Conservation (phyloP, 2,113 vertebrate genomes). For the Mixornis gularis region DNA sequence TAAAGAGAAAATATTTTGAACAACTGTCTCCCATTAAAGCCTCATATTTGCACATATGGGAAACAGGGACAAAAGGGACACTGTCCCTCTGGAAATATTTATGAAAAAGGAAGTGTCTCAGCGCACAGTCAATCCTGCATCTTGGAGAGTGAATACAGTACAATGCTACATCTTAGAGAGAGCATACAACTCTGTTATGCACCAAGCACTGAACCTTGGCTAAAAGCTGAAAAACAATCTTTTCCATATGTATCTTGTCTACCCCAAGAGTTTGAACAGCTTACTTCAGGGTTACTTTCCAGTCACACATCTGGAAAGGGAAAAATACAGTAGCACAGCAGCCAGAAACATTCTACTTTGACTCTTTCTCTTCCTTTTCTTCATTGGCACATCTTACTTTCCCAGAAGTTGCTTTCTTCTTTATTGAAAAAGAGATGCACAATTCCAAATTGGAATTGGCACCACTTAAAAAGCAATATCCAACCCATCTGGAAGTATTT, state of each 20-base stretch:
- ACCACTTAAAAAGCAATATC: background rate
- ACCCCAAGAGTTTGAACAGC: background rate
- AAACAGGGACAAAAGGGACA: background rate
- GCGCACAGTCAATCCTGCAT: background rate
- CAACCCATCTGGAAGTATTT: background rate
- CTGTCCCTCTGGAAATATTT: background rate
- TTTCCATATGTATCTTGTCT: background rate
- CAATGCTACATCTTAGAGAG: background rate
- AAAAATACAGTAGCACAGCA: background rate
- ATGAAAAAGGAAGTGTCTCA: background rate
- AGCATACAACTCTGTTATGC: background rate
- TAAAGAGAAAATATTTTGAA: background rate
- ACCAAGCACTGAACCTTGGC: background rate
- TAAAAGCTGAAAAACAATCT: background rate
- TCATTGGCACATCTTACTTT: background rate
- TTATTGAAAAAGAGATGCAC: background rate
- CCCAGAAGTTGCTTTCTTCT: background rate
- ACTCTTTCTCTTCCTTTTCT: background rate
- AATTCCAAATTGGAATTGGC: constrained; percentile 23
- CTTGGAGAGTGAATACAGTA: background rate
- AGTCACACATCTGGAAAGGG: background rate
- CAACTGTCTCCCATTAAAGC: background rate
- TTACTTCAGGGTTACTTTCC: background rate
- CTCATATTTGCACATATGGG: background rate
- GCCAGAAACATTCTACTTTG: background rate